phyloP scores from a whole-genome alignment of 1,140 invertebrate genomes.

The Nasonia vitripennis region DNA sequence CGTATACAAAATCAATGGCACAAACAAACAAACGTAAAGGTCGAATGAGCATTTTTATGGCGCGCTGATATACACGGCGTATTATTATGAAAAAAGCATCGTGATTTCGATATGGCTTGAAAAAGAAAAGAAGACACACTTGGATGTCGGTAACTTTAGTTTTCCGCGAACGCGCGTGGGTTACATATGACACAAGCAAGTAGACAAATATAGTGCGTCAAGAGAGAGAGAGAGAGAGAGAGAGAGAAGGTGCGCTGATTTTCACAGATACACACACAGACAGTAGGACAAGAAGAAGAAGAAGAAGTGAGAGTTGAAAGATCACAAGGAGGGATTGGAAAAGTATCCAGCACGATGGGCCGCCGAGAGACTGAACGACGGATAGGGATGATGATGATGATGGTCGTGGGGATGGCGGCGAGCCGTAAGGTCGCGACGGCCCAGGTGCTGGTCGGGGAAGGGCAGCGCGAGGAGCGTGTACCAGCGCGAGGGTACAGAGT shows the following conservation, averaged over 20 bases:
- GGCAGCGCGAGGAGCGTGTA: constrained; percentile 92
- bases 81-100: background rate
- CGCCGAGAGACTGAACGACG: constrained; percentile 70
- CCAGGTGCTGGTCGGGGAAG: constrained; percentile 93
- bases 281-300: background rate
- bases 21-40: background rate
- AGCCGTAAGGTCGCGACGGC: constrained; percentile 85
- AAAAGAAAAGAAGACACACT: background rate
- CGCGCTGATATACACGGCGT: background rate
- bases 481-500: constrained; percentile 81
- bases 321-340: constrained; percentile 79
- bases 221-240: background rate
- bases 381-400: constrained; percentile 79
- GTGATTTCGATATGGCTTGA: constrained; percentile 12
- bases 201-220: too few relatives aligned
- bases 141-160: background rate
- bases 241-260: background rate
- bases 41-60: background rate
- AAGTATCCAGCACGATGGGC: constrained; percentile 87
- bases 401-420: constrained; percentile 80
- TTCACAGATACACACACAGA: background rate
- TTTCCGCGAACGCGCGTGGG: background rate
- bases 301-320: background rate
- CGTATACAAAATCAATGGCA: background rate
- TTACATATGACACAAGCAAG: background rate